Evolutionary conservation across 2,113 vertebrate species (phyloP), one percentile per base, ranked within the genome.

Genomic region (Camarhynchus parvulus): DNA sequence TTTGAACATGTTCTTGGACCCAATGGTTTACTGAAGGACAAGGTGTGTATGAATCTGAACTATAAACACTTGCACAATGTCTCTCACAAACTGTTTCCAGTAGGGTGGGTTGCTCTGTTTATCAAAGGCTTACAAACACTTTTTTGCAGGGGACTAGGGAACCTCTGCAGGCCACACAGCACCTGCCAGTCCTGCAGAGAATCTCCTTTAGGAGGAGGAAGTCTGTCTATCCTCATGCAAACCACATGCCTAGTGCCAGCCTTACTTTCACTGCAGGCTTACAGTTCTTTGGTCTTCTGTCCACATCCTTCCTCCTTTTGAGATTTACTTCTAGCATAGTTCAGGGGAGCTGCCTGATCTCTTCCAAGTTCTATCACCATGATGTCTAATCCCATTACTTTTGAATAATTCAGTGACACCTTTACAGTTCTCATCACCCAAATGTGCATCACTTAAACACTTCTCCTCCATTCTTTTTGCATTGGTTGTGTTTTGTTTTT

Each of bases 1-100:
- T 99, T 99, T 94, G 98, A 98, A 74, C 98, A 97, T 21, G 98
- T 99, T 93, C 98, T 99, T 42, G 99, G 99, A 67, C 99, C 99
- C 21, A 97, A 81, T 1, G 99, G 99, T 82, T 98, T 99, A 74
- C 98, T 99, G 66, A 98, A 98, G 95, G 98, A 98, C 87, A 99
- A 98, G 94, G 99, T 99, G 94, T 44, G 70, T 69, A 13, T 11
- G 63, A 73, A 69, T n/a, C 59, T 42, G 10, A 67, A 28, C 56
- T 67, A 5, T 31, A 50, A 53, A 58, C 39, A 35, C 13, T 0
- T 76, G 61, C 42, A 83, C 69, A 67, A 13, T 33, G 4, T 30
- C 39, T 47, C 18, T 44, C 20, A 50, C 27, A 6, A 10, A 53
- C 17, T 2, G 0, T 39, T 86, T 75, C 19, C 47, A 55, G 31